Conservation (phyloP, 2,888 invertebrate species). For the Phalangium opilio region DNA sequence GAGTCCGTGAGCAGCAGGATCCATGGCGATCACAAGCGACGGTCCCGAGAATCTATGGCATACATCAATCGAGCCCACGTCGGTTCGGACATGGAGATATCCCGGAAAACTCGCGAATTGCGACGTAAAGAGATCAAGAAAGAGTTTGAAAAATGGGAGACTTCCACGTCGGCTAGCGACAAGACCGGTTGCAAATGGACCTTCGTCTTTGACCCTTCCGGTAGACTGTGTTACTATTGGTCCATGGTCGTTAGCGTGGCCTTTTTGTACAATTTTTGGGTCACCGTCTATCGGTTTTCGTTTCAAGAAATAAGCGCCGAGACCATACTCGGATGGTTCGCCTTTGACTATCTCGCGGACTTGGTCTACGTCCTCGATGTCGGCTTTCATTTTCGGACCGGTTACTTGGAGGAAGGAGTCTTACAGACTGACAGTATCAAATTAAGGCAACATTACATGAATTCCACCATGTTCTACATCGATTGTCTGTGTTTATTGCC, state of each 20-base stretch:
- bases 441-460: conserved; percentile 91
- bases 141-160: conserved; percentile 30
- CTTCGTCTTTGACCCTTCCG: conserved; percentile 96
- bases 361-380: conserved; percentile 92
- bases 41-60: conserved; percentile 51
- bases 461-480: conserved; percentile 92
- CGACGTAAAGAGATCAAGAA: conserved; percentile 33
- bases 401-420: conserved; percentile 93
- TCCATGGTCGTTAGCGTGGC: conserved; percentile 91
- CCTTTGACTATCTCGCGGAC: conserved; percentile 91
- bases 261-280: conserved; percentile 94
- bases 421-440: conserved; percentile 88
- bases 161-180: conserved; percentile 36
- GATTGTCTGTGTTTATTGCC: conserved; percentile 96
- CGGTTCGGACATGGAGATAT: conserved; percentile 61
- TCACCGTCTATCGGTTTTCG: conserved; percentile 95
- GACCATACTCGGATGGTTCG: conserved; percentile 86
- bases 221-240: conserved; percentile 91
- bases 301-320: conserved; percentile 83
- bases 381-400: conserved; percentile 91
- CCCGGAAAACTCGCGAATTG: conserved; percentile 38
- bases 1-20: conserved; percentile 61
- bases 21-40: conserved; percentile 26
- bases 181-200: conserved; percentile 64
- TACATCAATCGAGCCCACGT: conserved; percentile 46